phyloP scores from a whole-genome alignment of 2,888 invertebrate species.

The Gortyna flavago region DNA sequence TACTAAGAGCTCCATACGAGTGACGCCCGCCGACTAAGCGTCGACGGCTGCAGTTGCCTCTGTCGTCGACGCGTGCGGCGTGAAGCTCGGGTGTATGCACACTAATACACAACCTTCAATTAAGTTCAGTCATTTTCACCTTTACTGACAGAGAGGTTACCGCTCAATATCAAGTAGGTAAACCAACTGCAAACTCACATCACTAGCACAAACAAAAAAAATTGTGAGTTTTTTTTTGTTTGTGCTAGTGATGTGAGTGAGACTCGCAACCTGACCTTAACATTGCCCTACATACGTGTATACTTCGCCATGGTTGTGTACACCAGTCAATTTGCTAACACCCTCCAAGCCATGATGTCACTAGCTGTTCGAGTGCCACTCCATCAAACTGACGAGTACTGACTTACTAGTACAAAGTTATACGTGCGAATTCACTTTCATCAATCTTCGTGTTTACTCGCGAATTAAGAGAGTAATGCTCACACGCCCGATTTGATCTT shows the following conservation, averaged over 20 bases:
- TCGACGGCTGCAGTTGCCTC: too few species aligned
- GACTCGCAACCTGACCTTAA: neutral
- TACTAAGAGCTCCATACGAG: neutral
- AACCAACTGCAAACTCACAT: neutral
- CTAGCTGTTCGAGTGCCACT: conserved; percentile 42
- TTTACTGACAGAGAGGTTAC: neutral
- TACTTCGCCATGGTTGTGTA: conserved; percentile 6
- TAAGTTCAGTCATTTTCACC: neutral
- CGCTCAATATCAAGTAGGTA: neutral
- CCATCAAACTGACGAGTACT: conserved; percentile 24
- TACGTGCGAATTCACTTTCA: conserved; percentile 45
- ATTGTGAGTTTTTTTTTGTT: too few species aligned
- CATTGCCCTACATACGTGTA: conserved; percentile 6
- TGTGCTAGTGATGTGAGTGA: too few species aligned
- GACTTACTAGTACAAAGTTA: conserved; percentile 11
- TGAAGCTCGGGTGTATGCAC: too few species aligned
- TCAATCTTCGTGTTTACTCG: conserved; percentile 58
- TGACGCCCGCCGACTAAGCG: too few species aligned
- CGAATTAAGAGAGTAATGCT: conserved; percentile 48
- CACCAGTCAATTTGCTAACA: conserved; percentile 41
- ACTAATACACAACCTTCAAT: neutral
- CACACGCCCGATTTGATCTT: conserved; percentile 50
- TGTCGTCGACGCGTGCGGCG: too few species aligned
- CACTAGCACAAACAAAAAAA: too few species aligned
- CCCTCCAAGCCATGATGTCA: conserved; percentile 23